Percentiles rank a stretch among this genome's conserved stretches.
Evolutionary conservation across 2,113 vertebrate species (phyloP).

Genomic region (Prietella phreatophila): DNA sequence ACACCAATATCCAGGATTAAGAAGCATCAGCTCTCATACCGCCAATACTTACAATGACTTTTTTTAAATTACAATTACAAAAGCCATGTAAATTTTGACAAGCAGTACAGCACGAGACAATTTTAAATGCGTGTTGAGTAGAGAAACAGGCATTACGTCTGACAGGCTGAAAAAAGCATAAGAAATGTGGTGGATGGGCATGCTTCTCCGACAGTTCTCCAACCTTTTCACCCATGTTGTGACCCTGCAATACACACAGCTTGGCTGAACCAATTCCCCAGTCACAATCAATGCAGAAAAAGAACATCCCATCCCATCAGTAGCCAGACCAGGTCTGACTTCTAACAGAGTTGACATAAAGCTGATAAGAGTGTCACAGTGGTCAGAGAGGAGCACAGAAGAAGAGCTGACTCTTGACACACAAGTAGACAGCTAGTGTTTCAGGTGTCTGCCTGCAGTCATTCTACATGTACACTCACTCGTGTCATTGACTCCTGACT

Average conservation of each 20-base stretch:
- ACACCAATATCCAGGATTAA: not conserved
- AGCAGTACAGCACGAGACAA: not conserved
- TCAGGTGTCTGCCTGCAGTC: slow-evolving; percentile 23
- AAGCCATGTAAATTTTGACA: slow-evolving; percentile 33
- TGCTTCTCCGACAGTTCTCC: not conserved
- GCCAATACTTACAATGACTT: not conserved
- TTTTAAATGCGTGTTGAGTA: slow-evolving; percentile 3
- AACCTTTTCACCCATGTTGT: slow-evolving; percentile 24
- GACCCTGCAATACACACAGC: slow-evolving; percentile 9
- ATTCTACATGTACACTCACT: slow-evolving; percentile 4
- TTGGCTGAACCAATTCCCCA: not conserved
- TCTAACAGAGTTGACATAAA: slow-evolving; percentile 19
- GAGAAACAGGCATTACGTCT: slow-evolving; percentile 26
- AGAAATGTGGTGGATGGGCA: slow-evolving; percentile 21
- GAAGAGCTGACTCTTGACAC: slow-evolving; percentile 15
- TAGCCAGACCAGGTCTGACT: not conserved
- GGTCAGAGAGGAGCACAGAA: not conserved
- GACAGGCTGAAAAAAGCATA: slow-evolving; percentile 48
- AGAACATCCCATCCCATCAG: slow-evolving; percentile 21
- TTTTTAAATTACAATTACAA: slow-evolving; percentile 22
- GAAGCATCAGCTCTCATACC: not conserved
- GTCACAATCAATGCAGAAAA: slow-evolving; percentile 25
- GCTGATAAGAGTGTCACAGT: slow-evolving; percentile 19
- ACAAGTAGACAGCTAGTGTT: slow-evolving; percentile 29
- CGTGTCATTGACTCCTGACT: slow-evolving; percentile 2